Evolutionary conservation across 2,113 vertebrate genomes (phyloP), one percentile per base, ranked within the genome.

Genomic region (Cheilinus undulatus): DNA sequence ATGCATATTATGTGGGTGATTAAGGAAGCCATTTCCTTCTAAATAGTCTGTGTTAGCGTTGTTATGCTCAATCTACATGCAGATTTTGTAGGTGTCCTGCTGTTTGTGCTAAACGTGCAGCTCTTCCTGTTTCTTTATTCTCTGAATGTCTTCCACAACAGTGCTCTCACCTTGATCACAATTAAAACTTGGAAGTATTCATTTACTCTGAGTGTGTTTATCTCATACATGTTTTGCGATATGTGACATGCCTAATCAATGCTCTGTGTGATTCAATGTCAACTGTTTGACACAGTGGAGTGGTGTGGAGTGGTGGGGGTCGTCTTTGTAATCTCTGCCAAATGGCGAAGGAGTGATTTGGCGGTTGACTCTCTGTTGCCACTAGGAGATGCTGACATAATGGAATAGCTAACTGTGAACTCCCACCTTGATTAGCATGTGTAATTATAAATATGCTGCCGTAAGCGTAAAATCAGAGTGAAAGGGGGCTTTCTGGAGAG

Each of bases 391-490:
- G 86, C 88, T 89, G 85, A 93, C 88, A 88, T 83, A 83, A 88
- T 84, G 56, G 70, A 91, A 89, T 24, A 65, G 59, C 79, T 77
- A 32, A 80, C 78, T 85, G 82, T 90, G 90, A 93, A 91, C 91
- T 84, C 85, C 85, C 84, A 89, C 88, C 89, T 84, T 90, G 86
- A 93, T 93, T 91, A 92, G 86, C 89, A 91, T 87, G 77, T 83
- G 87, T 87, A 93, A 94, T 94, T 93, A 93, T 88, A 87, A 85
- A 86, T 87, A 72, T 87, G 82, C 89, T 82, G 78, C 73, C 8
- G 58, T 89, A 84, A 76, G 88, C 82, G 73, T 87, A 88, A 90
- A 88, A 82, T 74, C 50, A 56, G 52, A 77, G 46, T 52, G 57
- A 74, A 76, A 69, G 66, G 66, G 81, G 76, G 60, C 15, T 24